Base-by-base conservation (phyloP, 1,140 invertebrate species). In the Halictus rubicundus region DNA sequence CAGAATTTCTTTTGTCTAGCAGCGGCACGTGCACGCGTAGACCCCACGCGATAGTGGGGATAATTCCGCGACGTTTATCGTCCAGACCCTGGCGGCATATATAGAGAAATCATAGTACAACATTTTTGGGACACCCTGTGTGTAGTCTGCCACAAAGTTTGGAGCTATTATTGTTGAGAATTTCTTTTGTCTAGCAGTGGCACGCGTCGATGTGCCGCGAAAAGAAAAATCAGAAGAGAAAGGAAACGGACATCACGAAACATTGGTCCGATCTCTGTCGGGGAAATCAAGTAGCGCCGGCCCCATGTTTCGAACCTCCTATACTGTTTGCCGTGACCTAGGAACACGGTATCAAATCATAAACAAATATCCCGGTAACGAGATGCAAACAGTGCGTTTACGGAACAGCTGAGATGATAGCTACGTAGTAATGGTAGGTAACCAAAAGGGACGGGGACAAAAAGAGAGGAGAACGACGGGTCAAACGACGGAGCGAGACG, bases 351-450 rank as follows among this genome's bases (percentile, higher is more conserved):
- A 88, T 88, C 80, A 85, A 88, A 87, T 87, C 87, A 85, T 86
- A 88, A 88, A 86, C 87, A 88, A 88, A 88, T 88, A 88, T 78
- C 61, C 76, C 74, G 71, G 72, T 88, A 88, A 88, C 87, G 86
- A 88, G 82, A 87, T 87, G 83, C 85, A 88, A 88, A 88, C 87
- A 88, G 73, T 63, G 70, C 66, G 68, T 80, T 68, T 39, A 37
- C 52, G 32, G 66, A 23, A 71, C 54, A 42, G 57, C 69, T 68
- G 65, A 16, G 54, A 76, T 42, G 78, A 49, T 68, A 75, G 61
- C n/a, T 59, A 77, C 68, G 60, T 60, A 61, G 73, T 78, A 72
- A 81, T 61, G 52, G 74, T 68, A 85, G 65, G 54, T 73, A 84
- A 82, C 60, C 49, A 75, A 75, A 63, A 76, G 37, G 37, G 65